Base-by-base conservation (phyloP, 2,888 invertebrate species). In the Stenodema calcarata region DNA sequence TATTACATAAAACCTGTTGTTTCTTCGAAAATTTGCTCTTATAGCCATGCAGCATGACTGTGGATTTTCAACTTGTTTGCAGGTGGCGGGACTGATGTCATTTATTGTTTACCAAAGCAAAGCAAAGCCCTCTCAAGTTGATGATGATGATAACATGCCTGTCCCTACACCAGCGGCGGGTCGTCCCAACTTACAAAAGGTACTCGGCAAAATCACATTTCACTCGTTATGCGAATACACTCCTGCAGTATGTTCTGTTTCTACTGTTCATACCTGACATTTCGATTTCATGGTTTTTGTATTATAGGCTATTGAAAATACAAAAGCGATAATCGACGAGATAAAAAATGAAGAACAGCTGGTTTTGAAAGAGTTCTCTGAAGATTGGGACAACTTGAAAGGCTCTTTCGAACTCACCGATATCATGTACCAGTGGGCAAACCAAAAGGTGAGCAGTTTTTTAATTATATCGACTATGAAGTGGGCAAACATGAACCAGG, bases 91-190 rank as follows among this genome's bases (percentile, higher is more conserved):
- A 0, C 91, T 99, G 62, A 92, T 99, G 62, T 99, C 99, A 0
- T 95, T 96, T 82, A 93, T 99, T 89, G 98, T 99, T 62, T 99
- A 97, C 92, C 97, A 98, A 92, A 95, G 95, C 84, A 95, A 95
- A 90, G 94, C n/a, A 18, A 18, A 7, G 2, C 44, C 23, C 9
- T 0, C 16, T 0, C 28, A 84, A n/a, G 41, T 75, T 6, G 82
- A 62, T 11, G 82, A 82, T 3, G 78, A 78, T 18, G 30, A 27
- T 0, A 2, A 50, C 18, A 27, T n/a, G 16, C 27, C 9, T 23
- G 28, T 80, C n/a, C 28, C 78, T 23, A 7, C 42, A n/a, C n/a
- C n/a, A n/a, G n/a, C n/a, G n/a, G n/a, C n/a, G n/a, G 14, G 78
- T 42, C 62, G n/a, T 23, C 41, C 42, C 23, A 41, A 42, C 27